phyloP scores from a whole-genome alignment of 2,888 invertebrate genomes.

The Operophtera brumata region DNA sequence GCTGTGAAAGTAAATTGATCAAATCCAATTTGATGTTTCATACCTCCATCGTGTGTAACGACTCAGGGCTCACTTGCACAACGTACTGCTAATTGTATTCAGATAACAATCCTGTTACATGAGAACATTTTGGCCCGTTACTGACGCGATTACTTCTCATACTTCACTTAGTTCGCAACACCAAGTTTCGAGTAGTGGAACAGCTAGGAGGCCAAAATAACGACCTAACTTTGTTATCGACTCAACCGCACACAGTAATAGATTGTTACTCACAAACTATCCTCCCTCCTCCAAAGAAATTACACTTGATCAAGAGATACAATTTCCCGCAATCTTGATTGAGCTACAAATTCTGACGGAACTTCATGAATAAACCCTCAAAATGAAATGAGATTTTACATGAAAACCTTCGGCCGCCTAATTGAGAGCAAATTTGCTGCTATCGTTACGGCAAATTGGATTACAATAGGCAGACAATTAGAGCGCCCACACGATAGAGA shows the following conservation, averaged over 20 bases:
- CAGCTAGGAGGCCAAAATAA: slow-evolving; percentile 12
- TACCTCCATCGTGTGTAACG: slow-evolving; percentile 24
- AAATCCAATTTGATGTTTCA: slow-evolving; percentile 16
- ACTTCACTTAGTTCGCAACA: slow-evolving; percentile 5
- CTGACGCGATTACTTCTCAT: slow-evolving; percentile 43
- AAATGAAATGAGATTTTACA: slow-evolving; percentile 25
- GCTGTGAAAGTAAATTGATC: slow-evolving; percentile 5
- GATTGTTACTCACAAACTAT: slow-evolving; percentile 13
- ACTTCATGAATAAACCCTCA: slow-evolving; percentile 18
- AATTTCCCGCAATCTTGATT: slow-evolving; percentile 17
- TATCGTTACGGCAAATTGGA: slow-evolving; percentile 44
- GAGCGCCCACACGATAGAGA: slow-evolving; percentile 40
- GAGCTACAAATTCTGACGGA: slow-evolving; percentile 14
- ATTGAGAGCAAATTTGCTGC: slow-evolving; percentile 33
- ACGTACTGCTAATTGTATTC: slow-evolving; percentile 41
- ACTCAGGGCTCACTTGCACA: slow-evolving; percentile 1
- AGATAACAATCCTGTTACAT: slow-evolving; percentile 37
- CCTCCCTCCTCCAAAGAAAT: slow-evolving; percentile 2
- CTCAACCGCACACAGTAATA: slow-evolving; percentile 26
- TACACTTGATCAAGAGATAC: slow-evolving; percentile 1
- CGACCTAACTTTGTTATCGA: slow-evolving; percentile 37
- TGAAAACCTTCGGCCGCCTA: slow-evolving; percentile 25
- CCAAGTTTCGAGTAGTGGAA: slow-evolving; percentile 14
- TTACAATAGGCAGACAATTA: slow-evolving; percentile 46
- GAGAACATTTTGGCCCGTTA: slow-evolving; percentile 38